Evolutionary conservation across 2,888 invertebrate species (phyloP).

Genomic region (Micoletzkya japonica): DNA sequence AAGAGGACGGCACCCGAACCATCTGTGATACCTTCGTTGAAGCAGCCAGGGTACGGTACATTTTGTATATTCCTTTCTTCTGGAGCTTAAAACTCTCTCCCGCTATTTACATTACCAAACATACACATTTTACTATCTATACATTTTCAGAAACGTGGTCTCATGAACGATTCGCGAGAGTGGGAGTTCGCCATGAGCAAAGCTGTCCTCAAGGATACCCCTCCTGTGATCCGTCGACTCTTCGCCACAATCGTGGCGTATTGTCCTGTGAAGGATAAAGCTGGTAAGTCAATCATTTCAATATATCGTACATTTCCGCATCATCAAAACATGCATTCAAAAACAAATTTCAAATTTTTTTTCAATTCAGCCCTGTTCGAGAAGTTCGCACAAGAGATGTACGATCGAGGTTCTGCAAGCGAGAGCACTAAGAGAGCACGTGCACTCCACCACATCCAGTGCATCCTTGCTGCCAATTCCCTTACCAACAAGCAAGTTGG

Average conservation of each 20-base stretch:
- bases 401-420: not conserved
- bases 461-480: not conserved
- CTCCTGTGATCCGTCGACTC: not conserved
- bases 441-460: not conserved
- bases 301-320: too few relatives aligned
- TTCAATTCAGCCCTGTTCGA: not conserved
- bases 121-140: too few relatives aligned
- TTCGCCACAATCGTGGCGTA: not conserved
- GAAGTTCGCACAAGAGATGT: not conserved
- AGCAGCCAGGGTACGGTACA: not conserved
- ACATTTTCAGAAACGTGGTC: not conserved
- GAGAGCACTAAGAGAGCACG: not conserved
- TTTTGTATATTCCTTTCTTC: too few relatives aligned
- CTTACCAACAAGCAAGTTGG: not conserved
- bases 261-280: not conserved
- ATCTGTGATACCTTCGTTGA: not conserved
- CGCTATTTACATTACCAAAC: too few relatives aligned
- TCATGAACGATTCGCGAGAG: not conserved
- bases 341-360: not conserved
- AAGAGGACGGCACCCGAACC: not conserved
- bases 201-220: not conserved
- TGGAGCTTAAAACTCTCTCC: too few relatives aligned
- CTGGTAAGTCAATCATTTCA: not conserved
- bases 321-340: not conserved
- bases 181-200: not conserved